Percentiles rank a stretch among this genome's conserved stretches.
phyloP scores from a whole-genome alignment of 2,888 invertebrate species.

The Pristionchus arcanus region DNA sequence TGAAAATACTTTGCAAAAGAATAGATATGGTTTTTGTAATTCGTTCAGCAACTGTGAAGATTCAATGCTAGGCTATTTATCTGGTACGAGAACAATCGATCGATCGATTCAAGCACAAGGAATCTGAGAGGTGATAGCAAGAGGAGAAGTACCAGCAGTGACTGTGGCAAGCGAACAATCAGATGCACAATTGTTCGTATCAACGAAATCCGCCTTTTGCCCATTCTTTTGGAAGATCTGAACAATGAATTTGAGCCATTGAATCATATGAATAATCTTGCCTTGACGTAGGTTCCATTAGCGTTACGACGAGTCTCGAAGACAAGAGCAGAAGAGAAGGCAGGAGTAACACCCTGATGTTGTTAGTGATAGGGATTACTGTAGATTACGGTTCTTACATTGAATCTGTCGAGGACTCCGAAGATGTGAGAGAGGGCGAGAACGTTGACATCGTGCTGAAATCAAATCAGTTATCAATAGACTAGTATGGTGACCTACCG shows the following conservation, averaged over 20 bases:
- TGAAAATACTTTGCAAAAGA: too few relatives aligned
- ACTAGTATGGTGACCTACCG: neutral
- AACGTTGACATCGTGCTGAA: too few relatives aligned
- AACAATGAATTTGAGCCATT: neutral
- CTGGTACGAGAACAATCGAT: neutral
- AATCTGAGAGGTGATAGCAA: slow-evolving; percentile 4
- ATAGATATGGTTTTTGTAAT: too few relatives aligned
- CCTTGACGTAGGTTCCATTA: slow-evolving; percentile 28
- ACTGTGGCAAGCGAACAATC: neutral
- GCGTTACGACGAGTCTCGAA: slow-evolving; percentile 15
- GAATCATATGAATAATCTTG: neutral
- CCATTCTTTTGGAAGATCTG: slow-evolving; percentile 32
- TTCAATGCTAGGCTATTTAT: neutral
- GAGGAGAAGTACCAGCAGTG: neutral
- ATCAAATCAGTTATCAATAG: neutral
- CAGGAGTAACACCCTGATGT: too few relatives aligned
- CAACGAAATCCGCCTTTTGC: neutral
- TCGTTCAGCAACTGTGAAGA: too few relatives aligned
- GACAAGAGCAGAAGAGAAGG: slow-evolving; percentile 34
- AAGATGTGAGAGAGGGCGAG: slow-evolving; percentile 17
- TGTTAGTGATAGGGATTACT: neutral
- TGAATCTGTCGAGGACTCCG: slow-evolving; percentile 23
- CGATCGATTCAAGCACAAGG: neutral
- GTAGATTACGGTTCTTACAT: neutral
- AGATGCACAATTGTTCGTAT: too few relatives aligned